phyloP scores from a whole-genome alignment of 2,888 invertebrate genomes.

The Drosophila setosimentum region DNA sequence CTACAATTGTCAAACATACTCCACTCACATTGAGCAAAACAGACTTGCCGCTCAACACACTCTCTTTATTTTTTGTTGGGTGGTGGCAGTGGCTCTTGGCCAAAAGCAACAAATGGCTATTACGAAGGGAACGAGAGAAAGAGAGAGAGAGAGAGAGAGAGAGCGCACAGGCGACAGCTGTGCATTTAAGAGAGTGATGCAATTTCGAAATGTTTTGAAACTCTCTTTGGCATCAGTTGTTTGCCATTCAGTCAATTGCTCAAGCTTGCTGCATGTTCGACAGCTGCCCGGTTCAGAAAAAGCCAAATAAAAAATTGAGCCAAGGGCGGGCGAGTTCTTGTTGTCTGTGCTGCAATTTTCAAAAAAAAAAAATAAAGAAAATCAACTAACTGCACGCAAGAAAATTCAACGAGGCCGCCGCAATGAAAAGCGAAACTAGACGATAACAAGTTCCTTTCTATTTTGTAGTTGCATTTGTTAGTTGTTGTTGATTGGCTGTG shows the following conservation, averaged over 20 bases:
- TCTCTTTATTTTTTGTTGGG: conserved; percentile 4
- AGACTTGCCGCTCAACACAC: conserved; percentile 5
- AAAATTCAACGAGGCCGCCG: conserved; percentile 46
- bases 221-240: conserved; percentile 39
- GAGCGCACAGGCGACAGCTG: conserved; percentile 10
- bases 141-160: neutral
- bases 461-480: conserved; percentile 18
- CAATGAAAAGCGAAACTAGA: conserved; percentile 66
- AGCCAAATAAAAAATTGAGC: conserved; percentile 57
- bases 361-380: conserved; percentile 23
- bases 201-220: conserved; percentile 38
- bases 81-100: conserved; percentile 30
- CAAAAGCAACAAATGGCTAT: conserved; percentile 72
- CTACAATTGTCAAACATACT: conserved; percentile 45
- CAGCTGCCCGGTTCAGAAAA: conserved; percentile 40
- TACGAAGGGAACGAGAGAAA: neutral
- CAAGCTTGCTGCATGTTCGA: conserved; percentile 64
- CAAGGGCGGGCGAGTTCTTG: conserved; percentile 75
- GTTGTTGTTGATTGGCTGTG: conserved; percentile 38
- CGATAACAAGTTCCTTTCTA: conserved; percentile 55
- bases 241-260: conserved; percentile 41
- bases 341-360: conserved; percentile 53
- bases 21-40: conserved; percentile 19
- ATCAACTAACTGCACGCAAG: conserved; percentile 35
- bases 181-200: conserved; percentile 30